Percentiles rank a stretch among this genome's conserved stretches.
Evolutionary conservation across 2,797 vertebrate species (phyloP).

Genomic region (Chelmon rostratus): DNA sequence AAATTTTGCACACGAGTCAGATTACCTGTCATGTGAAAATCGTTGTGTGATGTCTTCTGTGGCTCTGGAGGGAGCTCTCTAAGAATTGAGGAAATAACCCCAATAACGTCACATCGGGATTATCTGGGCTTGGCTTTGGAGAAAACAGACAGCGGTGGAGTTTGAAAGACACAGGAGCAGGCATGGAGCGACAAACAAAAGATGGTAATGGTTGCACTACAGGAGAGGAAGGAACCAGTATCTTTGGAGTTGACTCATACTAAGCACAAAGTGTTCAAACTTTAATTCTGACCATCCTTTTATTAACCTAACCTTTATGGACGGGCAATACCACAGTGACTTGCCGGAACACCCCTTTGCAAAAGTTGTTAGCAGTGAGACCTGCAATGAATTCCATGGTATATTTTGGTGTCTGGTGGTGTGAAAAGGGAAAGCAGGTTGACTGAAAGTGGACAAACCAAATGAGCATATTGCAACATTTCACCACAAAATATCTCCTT

Average conservation of each 20-base stretch:
- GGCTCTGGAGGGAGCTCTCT: neutral
- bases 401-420: neutral
- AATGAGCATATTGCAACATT: neutral
- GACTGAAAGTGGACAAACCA: constrained; percentile 4
- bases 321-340: neutral
- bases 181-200: neutral
- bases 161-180: neutral
- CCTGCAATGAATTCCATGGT: neutral
- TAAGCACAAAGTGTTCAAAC: neutral
- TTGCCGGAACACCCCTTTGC: neutral
- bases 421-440: neutral
- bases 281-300: too few relatives aligned
- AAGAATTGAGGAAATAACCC: neutral
- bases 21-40: neutral
- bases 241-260: neutral
- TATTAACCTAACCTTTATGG: neutral
- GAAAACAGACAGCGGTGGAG: neutral
- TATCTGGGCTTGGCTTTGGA: neutral
- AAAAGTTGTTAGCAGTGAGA: neutral
- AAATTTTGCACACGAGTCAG: neutral
- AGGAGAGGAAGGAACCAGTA: too few relatives aligned
- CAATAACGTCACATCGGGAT: neutral
- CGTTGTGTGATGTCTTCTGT: neutral
- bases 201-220: neutral
- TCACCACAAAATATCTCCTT: constrained; percentile 17